Conservation (phyloP, 2,113 vertebrate genomes). For the Hypomesus transpacificus region DNA sequence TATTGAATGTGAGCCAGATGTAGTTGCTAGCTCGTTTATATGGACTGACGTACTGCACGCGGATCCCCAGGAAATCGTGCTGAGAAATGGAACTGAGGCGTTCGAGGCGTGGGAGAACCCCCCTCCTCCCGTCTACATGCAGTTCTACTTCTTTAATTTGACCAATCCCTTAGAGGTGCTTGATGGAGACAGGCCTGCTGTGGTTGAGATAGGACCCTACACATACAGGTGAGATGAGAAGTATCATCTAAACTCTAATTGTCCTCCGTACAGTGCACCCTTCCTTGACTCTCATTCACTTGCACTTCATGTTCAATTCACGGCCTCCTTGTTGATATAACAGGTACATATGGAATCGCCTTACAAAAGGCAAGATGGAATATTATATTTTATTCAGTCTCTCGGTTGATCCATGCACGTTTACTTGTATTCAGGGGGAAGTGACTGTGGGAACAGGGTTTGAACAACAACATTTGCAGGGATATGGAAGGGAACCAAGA, state of each 20-base stretch:
- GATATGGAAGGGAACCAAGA: too few species aligned
- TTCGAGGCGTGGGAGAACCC: constrained; percentile 86
- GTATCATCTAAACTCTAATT: too few species aligned
- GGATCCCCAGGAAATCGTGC: constrained; percentile 73
- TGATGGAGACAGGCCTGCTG: constrained; percentile 75
- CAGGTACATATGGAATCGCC: too few species aligned
- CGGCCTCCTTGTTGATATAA: too few species aligned
- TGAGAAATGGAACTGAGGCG: constrained; percentile 83
- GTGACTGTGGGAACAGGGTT: too few species aligned
- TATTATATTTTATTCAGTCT: too few species aligned
- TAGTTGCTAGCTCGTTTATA: neutral
- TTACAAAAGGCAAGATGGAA: too few species aligned
- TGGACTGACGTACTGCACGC: constrained; percentile 27
- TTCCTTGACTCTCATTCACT: too few species aligned
- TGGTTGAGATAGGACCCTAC: constrained; percentile 88
- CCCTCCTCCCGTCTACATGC: constrained; percentile 86
- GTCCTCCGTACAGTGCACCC: neutral
- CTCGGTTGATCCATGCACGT: too few species aligned
- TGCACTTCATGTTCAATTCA: too few species aligned
- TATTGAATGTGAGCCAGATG: neutral
- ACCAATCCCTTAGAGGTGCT: constrained; percentile 88
- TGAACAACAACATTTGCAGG: too few species aligned
- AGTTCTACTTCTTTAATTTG: constrained; percentile 96
- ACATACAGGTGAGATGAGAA: constrained; percentile 83
- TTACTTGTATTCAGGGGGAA: too few species aligned